Conservation (phyloP, 2,113 vertebrate species). For the Pelvicachromis taeniatus region DNA sequence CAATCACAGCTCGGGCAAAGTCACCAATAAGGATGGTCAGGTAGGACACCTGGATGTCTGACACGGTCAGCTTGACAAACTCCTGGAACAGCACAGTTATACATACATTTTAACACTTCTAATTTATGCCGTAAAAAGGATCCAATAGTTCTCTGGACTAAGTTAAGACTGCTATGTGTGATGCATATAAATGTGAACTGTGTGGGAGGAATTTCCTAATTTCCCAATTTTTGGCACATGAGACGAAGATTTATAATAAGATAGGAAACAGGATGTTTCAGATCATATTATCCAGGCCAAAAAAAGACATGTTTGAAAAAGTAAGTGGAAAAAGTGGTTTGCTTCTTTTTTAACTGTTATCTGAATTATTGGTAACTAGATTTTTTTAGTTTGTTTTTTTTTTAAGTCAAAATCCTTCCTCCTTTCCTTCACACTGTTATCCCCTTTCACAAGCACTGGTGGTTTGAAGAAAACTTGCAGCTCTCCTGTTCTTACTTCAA, state of each 20-base stretch:
- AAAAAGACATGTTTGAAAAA: not conserved
- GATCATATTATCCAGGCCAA: not conserved
- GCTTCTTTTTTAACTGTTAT: not conserved
- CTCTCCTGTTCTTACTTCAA: too few species aligned
- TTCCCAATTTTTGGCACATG: too few species aligned
- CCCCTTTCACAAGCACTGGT: too few species aligned
- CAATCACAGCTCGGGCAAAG: slow-evolving; percentile 91
- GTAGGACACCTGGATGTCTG: slow-evolving; percentile 93
- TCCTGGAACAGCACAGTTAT: slow-evolving; percentile 73
- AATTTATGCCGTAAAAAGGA: not conserved
- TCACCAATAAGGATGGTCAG: slow-evolving; percentile 95
- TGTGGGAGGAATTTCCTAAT: too few species aligned
- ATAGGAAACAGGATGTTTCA: not conserved
- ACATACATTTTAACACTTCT: not conserved
- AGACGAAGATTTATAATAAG: too few species aligned
- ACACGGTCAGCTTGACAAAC: slow-evolving; percentile 92
- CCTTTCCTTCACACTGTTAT: not conserved
- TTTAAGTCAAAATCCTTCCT: not conserved
- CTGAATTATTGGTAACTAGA: not conserved
- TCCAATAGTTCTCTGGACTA: not conserved
- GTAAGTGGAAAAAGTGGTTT: not conserved
- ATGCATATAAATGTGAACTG: too few species aligned
- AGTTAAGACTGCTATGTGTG: not conserved
- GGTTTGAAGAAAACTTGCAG: not conserved
- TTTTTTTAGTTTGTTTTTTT: not conserved